Percentiles rank a stretch among this genome's conserved stretches.
Conservation (phyloP, 1,140 invertebrate species). For the Caerostris extrusa region DNA sequence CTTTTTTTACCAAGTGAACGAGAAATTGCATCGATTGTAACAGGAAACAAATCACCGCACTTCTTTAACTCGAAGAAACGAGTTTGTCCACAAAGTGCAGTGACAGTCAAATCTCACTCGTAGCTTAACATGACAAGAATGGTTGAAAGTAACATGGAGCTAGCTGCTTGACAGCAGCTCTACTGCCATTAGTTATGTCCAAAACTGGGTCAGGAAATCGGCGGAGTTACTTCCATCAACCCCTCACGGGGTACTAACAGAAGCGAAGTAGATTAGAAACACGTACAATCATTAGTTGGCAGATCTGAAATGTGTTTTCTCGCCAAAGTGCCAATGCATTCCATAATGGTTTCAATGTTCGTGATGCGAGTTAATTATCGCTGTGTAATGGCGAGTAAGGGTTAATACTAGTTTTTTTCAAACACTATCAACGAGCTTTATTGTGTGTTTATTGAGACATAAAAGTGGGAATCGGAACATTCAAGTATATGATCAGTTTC, state of each 20-base stretch:
- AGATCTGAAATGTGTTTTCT: slow-evolving; percentile 39
- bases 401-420: not conserved
- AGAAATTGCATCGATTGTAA: not conserved
- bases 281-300: slow-evolving; percentile 24
- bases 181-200: slow-evolving; percentile 9
- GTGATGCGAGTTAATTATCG: slow-evolving; percentile 31
- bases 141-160: not conserved
- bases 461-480: not conserved
- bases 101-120: slow-evolving; percentile 23
- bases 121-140: slow-evolving; percentile 12
- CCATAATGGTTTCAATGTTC: slow-evolving; percentile 25
- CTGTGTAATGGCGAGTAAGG: not conserved
- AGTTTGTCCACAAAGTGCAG: not conserved
- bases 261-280: slow-evolving; percentile 9
- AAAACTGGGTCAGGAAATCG: slow-evolving; percentile 30
- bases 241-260: slow-evolving; percentile 1
- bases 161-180: slow-evolving; percentile 13
- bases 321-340: slow-evolving; percentile 34
- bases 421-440: not conserved
- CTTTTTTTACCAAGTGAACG: not conserved
- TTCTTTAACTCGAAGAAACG: slow-evolving; percentile 6
- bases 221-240: slow-evolving; percentile 38
- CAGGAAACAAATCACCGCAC: not conserved
- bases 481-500: too few species aligned
- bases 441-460: not conserved